A percentile compares a stretch with the other conserved stretches of the same genome.
phyloP scores from a whole-genome alignment of 2,113 vertebrate species.

The Passer montanus region DNA sequence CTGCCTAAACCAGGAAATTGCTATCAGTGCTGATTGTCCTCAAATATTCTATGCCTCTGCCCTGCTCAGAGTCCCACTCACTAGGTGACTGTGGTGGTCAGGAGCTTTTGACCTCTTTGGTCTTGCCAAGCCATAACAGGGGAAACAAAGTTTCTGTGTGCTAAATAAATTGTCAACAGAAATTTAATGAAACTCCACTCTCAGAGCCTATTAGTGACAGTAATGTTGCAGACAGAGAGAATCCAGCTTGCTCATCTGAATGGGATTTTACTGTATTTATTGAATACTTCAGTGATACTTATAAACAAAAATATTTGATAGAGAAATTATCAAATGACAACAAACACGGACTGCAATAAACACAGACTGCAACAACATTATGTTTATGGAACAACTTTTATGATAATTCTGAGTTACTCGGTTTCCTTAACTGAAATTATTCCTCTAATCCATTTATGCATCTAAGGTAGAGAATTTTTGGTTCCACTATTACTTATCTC shows the following conservation, averaged over 20 bases:
- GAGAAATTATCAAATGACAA: not conserved
- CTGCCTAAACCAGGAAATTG: not conserved
- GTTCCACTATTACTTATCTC: not conserved
- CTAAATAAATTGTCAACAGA: not conserved
- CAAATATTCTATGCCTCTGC: not conserved
- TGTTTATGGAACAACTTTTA: not conserved
- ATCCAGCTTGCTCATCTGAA: not conserved
- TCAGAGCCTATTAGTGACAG: not conserved
- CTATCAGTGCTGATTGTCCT: not conserved
- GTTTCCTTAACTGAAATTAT: not conserved
- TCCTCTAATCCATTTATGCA: not conserved
- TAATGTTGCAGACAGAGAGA: not conserved
- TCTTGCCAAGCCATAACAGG: not conserved
- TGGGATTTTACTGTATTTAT: not conserved
- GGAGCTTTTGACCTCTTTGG: not conserved
- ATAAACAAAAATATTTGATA: not conserved
- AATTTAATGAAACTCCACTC: not conserved
- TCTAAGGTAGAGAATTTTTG: not conserved
- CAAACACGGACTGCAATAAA: not conserved
- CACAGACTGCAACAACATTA: not conserved
- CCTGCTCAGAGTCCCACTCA: not conserved
- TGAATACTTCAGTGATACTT: not conserved
- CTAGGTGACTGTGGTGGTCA: not conserved
- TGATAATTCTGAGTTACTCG: not conserved
- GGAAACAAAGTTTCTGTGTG: not conserved